Conservation (phyloP, 2,113 vertebrate species). For the Australoheros scitulus region DNA sequence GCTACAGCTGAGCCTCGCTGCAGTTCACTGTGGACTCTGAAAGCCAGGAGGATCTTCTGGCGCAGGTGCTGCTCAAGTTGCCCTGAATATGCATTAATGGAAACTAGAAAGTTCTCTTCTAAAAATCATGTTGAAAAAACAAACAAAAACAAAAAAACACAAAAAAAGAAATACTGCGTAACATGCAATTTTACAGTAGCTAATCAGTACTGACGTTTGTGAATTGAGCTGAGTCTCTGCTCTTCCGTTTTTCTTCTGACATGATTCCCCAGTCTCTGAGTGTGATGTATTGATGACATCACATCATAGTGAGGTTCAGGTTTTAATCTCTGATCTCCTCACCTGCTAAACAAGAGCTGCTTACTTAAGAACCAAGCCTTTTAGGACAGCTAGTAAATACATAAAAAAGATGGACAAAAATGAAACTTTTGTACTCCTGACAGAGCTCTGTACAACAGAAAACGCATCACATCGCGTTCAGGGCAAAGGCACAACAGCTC, state of each 20-base stretch:
- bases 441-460: neutral
- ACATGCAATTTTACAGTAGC: neutral
- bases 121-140: neutral
- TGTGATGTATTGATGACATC: slow-evolving; percentile 57
- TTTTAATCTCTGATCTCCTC: slow-evolving; percentile 64
- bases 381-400: slow-evolving; percentile 30
- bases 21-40: slow-evolving; percentile 27
- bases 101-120: slow-evolving; percentile 5
- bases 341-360: slow-evolving; percentile 62
- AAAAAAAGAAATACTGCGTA: neutral
- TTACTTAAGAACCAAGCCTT: slow-evolving; percentile 62
- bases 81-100: slow-evolving; percentile 35
- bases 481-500: neutral
- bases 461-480: slow-evolving; percentile 3
- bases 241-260: slow-evolving; percentile 31
- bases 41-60: slow-evolving; percentile 42
- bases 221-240: slow-evolving; percentile 27
- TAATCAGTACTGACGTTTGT: slow-evolving; percentile 21
- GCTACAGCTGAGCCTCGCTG: slow-evolving; percentile 62
- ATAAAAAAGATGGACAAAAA: slow-evolving; percentile 31
- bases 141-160: neutral
- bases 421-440: slow-evolving; percentile 15
- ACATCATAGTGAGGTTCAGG: slow-evolving; percentile 26
- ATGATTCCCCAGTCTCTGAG: slow-evolving; percentile 41
- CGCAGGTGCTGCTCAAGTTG: slow-evolving; percentile 44